These are phyloP conservation scores for Scartelaos histophorus DNA, from an alignment of 2,113 vertebrate species.

Conservation along the genomic window DNA sequence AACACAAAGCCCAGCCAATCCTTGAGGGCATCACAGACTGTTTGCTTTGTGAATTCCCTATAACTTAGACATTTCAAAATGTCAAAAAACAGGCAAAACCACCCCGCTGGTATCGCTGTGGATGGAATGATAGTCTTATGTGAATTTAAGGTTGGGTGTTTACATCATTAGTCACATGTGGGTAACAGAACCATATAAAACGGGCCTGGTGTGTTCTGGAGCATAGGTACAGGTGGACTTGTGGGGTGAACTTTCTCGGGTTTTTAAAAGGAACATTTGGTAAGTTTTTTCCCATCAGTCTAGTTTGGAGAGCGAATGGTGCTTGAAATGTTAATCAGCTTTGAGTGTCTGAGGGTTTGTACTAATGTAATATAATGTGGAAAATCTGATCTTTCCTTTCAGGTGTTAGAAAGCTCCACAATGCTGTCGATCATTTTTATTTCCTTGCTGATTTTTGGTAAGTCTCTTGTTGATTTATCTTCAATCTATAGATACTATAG, in stretches of 20 bases:
- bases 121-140: slow-evolving; percentile 19
- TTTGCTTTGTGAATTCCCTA: slow-evolving; percentile 30
- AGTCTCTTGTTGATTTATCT: slow-evolving; percentile 12
- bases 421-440: slow-evolving; percentile 46
- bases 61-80: neutral
- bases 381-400: slow-evolving; percentile 1
- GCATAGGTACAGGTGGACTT: neutral
- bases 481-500: neutral
- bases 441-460: slow-evolving; percentile 37
- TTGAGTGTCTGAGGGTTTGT: neutral
- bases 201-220: neutral
- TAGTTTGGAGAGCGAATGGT: neutral
- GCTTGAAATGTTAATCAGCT: neutral
- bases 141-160: neutral
- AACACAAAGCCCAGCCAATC: neutral
- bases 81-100: slow-evolving; percentile 8
- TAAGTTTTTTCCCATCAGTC: slow-evolving; percentile 23
- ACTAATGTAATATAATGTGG: neutral
- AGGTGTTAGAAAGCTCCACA: slow-evolving; percentile 23
- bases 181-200: slow-evolving; percentile 28
- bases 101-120: neutral
- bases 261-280: neutral
- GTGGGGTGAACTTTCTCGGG: neutral
- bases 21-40: neutral
- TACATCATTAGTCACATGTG: slow-evolving; percentile 10